phyloP scores from a whole-genome alignment of 1,140 invertebrate species.

The Drosophila varians region DNA sequence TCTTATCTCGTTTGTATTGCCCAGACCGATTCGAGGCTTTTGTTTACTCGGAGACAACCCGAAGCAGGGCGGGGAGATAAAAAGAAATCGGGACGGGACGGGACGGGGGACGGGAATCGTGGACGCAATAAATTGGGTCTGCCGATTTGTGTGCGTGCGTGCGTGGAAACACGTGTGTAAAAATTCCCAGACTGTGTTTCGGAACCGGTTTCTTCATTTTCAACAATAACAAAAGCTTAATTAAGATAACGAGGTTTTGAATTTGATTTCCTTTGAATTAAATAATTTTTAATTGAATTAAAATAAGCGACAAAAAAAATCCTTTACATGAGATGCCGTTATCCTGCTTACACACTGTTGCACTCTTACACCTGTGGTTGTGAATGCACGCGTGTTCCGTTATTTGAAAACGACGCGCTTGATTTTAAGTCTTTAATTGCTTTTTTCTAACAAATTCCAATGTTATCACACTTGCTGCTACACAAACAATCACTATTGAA shows the following conservation, averaged over 20 bases:
- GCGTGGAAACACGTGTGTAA: not conserved
- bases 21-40: not conserved
- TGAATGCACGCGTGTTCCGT: slow-evolving; percentile 14
- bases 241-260: not conserved
- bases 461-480: not conserved
- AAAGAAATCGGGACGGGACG: too few relatives aligned
- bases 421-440: not conserved
- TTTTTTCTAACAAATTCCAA: not conserved
- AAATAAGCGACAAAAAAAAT: too few relatives aligned
- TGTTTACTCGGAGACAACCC: slow-evolving; percentile 4
- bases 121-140: not conserved
- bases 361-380: slow-evolving; percentile 4
- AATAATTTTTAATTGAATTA: not conserved
- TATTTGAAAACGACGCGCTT: not conserved
- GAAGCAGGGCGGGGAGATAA: not conserved
- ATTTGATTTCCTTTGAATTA: not conserved
- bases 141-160: not conserved
- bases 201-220: not conserved
- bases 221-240: not conserved
- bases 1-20: not conserved
- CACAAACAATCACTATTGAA: not conserved
- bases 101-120: too few relatives aligned
- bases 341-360: not conserved
- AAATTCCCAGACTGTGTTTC: not conserved
- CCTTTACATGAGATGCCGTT: not conserved